Conservation (phyloP, 2,888 invertebrate species). For the Iselma pallidipennis region DNA sequence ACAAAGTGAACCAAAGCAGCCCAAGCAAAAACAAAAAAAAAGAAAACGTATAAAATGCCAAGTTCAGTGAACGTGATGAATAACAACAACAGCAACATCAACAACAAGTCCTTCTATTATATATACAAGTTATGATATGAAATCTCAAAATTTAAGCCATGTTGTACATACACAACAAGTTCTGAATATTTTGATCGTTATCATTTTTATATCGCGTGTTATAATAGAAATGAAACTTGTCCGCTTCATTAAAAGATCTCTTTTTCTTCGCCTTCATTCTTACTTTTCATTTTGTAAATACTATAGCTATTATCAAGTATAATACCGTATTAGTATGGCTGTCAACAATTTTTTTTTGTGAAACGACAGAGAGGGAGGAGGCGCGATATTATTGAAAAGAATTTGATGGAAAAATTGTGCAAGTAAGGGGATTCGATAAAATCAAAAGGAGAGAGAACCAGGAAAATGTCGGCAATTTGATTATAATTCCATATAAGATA, state of each 20-base stretch:
- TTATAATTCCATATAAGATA: neutral
- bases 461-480: neutral
- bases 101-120: too few relatives aligned
- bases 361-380: too few relatives aligned
- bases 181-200: neutral
- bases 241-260: neutral
- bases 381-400: neutral
- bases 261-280: too few relatives aligned
- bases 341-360: neutral
- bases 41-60: conserved; percentile 18
- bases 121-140: conserved; percentile 15
- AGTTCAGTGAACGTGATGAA: conserved; percentile 38
- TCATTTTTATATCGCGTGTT: neutral
- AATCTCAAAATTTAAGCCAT: neutral
- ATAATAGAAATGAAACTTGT: neutral
- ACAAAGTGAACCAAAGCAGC: neutral
- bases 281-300: too few relatives aligned
- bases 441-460: neutral
- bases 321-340: too few relatives aligned
- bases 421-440: too few relatives aligned
- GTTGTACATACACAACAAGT: neutral
- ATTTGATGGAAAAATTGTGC: too few relatives aligned
- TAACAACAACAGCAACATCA: too few relatives aligned
- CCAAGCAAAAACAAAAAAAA: neutral
- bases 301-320: too few relatives aligned